These are phyloP conservation scores for Toxonevra muliebris DNA, from an alignment of 2,888 invertebrate species.

Conservation along the genomic window DNA sequence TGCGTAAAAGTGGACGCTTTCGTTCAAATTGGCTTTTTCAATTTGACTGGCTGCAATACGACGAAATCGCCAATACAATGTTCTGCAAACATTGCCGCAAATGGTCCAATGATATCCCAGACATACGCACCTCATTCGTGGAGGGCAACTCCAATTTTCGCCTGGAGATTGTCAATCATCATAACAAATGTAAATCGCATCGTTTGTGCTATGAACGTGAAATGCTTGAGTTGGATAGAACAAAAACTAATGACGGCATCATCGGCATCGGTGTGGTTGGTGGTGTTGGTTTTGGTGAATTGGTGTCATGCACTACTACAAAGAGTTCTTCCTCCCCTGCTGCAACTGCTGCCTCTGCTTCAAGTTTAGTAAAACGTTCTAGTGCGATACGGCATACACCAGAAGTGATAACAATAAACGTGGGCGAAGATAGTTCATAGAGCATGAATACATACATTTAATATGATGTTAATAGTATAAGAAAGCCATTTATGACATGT, in stretches of 20 bases:
- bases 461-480: too few species aligned
- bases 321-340: slow-evolving; percentile 12
- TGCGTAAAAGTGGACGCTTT: slow-evolving; percentile 73
- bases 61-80: slow-evolving; percentile 74
- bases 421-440: slow-evolving; percentile 52
- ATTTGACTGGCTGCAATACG: slow-evolving; percentile 79
- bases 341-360: slow-evolving; percentile 11
- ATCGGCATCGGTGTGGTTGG: neutral
- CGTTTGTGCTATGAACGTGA: slow-evolving; percentile 71
- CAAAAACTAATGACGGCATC: slow-evolving; percentile 19
- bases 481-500: too few species aligned
- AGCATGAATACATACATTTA: neutral
- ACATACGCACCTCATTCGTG: slow-evolving; percentile 81
- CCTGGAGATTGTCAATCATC: slow-evolving; percentile 81
- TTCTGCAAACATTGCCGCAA: slow-evolving; percentile 78
- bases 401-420: slow-evolving; percentile 58
- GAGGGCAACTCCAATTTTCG: slow-evolving; percentile 81
- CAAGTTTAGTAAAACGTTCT: neutral
- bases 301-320: neutral
- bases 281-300: neutral
- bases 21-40: slow-evolving; percentile 74
- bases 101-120: slow-evolving; percentile 76
- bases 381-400: slow-evolving; percentile 38
- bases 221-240: slow-evolving; percentile 49
- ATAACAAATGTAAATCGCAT: slow-evolving; percentile 81